A percentile compares a stretch with the other conserved stretches of the same genome.
Evolutionary conservation across 2,888 invertebrate species (phyloP).

Genomic region (Papilio gigon): DNA sequence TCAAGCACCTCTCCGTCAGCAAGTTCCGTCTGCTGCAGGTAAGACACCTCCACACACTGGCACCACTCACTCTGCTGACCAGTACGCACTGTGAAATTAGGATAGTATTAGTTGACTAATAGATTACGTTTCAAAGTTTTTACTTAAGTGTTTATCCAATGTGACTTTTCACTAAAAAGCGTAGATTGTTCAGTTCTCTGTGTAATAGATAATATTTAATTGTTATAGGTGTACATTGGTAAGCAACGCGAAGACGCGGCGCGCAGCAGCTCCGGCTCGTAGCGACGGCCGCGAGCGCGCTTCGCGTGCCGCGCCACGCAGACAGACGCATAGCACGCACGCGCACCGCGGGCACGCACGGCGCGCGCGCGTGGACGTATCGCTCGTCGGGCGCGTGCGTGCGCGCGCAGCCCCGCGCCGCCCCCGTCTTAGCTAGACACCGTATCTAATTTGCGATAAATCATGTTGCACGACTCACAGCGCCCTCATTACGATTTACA

Average conservation of each 20-base stretch:
- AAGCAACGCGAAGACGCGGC: slow-evolving; percentile 72
- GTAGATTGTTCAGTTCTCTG: no score
- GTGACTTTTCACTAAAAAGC: background rate
- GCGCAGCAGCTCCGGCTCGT: slow-evolving; percentile 59
- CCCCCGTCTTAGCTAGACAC: slow-evolving; percentile 9
- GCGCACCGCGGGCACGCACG: slow-evolving; percentile 13
- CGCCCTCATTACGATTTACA: slow-evolving; percentile 3
- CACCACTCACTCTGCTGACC: no score
- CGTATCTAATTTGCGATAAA: slow-evolving; percentile 13
- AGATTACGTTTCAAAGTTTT: no score
- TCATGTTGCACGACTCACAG: background rate
- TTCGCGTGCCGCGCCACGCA: slow-evolving; percentile 68
- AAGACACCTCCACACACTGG: slow-evolving; percentile 18
- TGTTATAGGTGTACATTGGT: slow-evolving; percentile 72
- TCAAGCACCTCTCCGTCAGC: slow-evolving; percentile 91
- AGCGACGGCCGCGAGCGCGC: slow-evolving; percentile 62
- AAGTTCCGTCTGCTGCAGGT: slow-evolving; percentile 92
- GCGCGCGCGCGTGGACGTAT: slow-evolving; percentile 14
- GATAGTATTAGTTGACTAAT: no score
- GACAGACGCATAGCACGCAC: slow-evolving; percentile 53
- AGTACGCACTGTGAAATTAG: no score
- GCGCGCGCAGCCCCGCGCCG: background rate
- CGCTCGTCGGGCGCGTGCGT: background rate
- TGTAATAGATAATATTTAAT: background rate
- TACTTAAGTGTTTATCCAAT: background rate